Evolutionary conservation across 35 echinoderm and acorn worm genomes (phyloP), one percentile per base, ranked within the genome.

Genomic region (Lytechinus pictus): DNA sequence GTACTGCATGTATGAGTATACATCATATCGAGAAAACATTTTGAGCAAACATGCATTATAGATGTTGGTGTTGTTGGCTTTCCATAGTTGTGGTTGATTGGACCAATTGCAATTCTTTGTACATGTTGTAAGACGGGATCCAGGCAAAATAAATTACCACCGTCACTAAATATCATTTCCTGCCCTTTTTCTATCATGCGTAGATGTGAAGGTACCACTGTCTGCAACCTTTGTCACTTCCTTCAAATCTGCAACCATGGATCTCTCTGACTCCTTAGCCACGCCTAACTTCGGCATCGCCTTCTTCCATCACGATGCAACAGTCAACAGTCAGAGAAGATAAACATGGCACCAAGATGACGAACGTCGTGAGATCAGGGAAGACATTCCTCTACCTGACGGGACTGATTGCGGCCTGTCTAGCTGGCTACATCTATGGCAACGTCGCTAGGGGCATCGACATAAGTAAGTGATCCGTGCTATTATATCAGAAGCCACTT

Each of bases 301-400:
- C 5, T 21, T 71, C 61, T 21, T 5, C 14, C 61, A 21, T 6
- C 61, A 71, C 61, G 14, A 79, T 79, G 61, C 61, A 71, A 21
- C 16, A 71, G 16, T 21, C 61, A 7, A 79, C 66, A 24, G 6
- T 24, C 16, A 19, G n/a, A 79, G 66, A 79, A 79, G 66, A 4
- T 79, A 79, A n/a, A 71, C 61, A 13, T 19, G 24, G 61, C 61
- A 6, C 66, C 88, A 52, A 90, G 29, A 90, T 90, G 88, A 90
- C 4, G 88, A 21, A 21, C 52, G 27, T 33, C 5, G 52, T 6
- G 53, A 93, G 27, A 55, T 57, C 92, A 10, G 53, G 92, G 3
- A 93, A 57, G 92, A 93, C n/a, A 11, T 54, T 57, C 92, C 92
- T 93, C 27, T 93, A 93, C 52, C 21, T 93, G 53, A 57, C n/a